These are phyloP conservation scores for Xenopus borealis DNA, from an alignment of 2,113 vertebrate genomes.

Conservation along the genomic window DNA sequence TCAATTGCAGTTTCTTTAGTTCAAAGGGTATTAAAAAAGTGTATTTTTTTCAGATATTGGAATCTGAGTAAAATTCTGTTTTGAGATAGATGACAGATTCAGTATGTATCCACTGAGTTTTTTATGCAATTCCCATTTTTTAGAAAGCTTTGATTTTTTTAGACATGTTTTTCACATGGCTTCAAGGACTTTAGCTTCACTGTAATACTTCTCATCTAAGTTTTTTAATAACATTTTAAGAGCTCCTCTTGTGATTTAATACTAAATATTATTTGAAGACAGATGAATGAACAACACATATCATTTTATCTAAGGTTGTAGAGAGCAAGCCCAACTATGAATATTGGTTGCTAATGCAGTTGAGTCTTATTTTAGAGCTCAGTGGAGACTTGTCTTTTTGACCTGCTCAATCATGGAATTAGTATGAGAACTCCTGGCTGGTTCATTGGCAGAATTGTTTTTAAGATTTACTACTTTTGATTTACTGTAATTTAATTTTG, in stretches of 20 bases:
- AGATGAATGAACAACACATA: neutral
- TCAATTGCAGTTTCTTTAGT: neutral
- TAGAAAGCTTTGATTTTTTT: neutral
- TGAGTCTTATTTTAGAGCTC: conserved; percentile 1
- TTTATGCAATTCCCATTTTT: neutral
- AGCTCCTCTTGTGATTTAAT: neutral
- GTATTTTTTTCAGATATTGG: neutral
- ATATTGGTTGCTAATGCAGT: conserved; percentile 13
- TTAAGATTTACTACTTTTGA: neutral
- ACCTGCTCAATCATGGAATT: conserved; percentile 14
- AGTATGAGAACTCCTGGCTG: conserved; percentile 6
- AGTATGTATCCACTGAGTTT: too few relatives aligned
- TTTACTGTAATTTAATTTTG: neutral
- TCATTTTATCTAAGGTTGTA: neutral
- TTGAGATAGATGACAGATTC: neutral
- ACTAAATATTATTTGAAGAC: conserved; percentile 1
- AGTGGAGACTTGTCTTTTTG: neutral
- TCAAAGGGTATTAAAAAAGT: neutral
- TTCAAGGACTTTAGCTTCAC: neutral
- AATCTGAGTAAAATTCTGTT: neutral
- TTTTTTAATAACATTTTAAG: neutral
- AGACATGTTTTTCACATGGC: neutral
- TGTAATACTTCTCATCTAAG: neutral
- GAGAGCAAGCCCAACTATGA: conserved; percentile 2
- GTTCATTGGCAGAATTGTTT: neutral